Evolutionary conservation across 1,140 invertebrate species (phyloP).

Genomic region (Popillia japonica): DNA sequence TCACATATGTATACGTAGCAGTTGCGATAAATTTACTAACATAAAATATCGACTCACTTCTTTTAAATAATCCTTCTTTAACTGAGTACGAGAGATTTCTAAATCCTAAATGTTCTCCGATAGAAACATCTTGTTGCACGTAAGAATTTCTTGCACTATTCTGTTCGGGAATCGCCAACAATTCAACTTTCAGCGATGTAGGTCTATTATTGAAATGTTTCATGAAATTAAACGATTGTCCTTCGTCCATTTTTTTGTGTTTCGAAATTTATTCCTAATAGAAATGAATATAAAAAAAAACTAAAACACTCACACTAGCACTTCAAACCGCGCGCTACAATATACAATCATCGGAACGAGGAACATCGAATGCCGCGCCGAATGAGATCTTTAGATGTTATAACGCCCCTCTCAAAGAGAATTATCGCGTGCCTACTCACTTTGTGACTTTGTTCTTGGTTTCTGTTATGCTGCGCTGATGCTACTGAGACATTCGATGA

Average conservation of each 20-base stretch:
- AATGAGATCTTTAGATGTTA: slow-evolving; percentile 10
- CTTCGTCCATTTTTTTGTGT: background rate
- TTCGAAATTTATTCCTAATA: too few relatives aligned
- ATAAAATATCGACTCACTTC: slow-evolving; percentile 45
- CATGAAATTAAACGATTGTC: slow-evolving; percentile 16
- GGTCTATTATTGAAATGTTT: slow-evolving; percentile 43
- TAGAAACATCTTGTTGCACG: slow-evolving; percentile 30
- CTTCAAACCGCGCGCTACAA: background rate
- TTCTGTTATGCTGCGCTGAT: background rate
- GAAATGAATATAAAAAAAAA: too few relatives aligned
- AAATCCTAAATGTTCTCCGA: slow-evolving; percentile 46
- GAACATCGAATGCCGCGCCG: background rate
- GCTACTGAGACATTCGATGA: background rate
- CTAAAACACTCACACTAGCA: background rate
- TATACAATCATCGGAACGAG: background rate
- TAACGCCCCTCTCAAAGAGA: slow-evolving; percentile 6
- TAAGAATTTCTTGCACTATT: slow-evolving; percentile 21
- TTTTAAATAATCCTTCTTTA: slow-evolving; percentile 46
- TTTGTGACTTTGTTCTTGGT: slow-evolving; percentile 30
- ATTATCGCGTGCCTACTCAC: slow-evolving; percentile 32
- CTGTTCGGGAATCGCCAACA: slow-evolving; percentile 45
- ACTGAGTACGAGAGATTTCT: slow-evolving; percentile 47
- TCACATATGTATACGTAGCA: background rate
- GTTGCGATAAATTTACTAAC: background rate
- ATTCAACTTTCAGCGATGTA: slow-evolving; percentile 47